Evolutionary conservation across 2,888 invertebrate species (phyloP).

Genomic region (Acleris holmiana): DNA sequence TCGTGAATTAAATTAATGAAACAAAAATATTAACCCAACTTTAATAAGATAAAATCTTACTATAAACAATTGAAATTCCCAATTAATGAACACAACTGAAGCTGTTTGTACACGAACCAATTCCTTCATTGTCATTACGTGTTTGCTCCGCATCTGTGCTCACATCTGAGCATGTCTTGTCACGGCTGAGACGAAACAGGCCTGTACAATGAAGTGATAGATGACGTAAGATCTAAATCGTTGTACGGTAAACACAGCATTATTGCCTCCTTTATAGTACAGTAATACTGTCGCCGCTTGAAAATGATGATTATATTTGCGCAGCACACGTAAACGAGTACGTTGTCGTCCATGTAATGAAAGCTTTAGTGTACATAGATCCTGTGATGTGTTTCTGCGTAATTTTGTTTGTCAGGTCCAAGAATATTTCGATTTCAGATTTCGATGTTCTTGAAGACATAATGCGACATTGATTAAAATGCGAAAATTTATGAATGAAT

Average conservation of each 20-base stretch:
- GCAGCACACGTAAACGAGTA: not conserved
- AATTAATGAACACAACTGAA: no score
- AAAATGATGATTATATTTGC: slow-evolving; percentile 36
- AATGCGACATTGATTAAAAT: no score
- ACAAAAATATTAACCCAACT: no score
- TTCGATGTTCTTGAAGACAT: no score
- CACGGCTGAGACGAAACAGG: slow-evolving; percentile 14
- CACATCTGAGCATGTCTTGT: not conserved
- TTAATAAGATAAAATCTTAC: no score
- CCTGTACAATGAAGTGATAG: slow-evolving; percentile 18
- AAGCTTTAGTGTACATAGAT: slow-evolving; percentile 18
- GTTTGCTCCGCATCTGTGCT: not conserved
- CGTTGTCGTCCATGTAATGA: slow-evolving; percentile 22
- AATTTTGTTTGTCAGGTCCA: no score
- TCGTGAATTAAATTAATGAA: no score
- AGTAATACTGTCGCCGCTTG: slow-evolving; percentile 22
- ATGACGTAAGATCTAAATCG: slow-evolving; percentile 24
- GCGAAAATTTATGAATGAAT: no score
- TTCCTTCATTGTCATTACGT: not conserved
- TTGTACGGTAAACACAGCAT: slow-evolving; percentile 11
- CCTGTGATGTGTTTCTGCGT: not conserved
- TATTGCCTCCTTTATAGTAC: not conserved
- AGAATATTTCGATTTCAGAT: no score
- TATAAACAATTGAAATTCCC: no score
- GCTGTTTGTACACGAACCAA: no score